These are phyloP conservation scores for Dryoscopus gambensis DNA, from an alignment of 2,113 vertebrate species.

Conservation along the genomic window DNA sequence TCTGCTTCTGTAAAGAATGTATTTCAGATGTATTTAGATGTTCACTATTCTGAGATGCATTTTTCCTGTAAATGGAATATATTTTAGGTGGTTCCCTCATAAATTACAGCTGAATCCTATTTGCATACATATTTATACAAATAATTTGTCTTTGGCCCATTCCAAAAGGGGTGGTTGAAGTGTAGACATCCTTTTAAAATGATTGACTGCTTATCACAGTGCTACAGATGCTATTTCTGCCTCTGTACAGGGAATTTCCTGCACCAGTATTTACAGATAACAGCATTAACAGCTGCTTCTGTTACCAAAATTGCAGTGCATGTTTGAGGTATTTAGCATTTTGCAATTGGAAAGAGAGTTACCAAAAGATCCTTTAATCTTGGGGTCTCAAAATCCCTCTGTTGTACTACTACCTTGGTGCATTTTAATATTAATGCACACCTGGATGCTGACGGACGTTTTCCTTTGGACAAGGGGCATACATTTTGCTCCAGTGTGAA, in stretches of 20 bases:
- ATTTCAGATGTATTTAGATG: background rate
- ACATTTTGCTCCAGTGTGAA: background rate
- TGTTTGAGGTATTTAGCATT: constrained; percentile 24
- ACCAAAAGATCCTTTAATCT: background rate
- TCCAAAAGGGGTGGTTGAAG: constrained; percentile 8
- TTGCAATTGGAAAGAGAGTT: constrained; percentile 1
- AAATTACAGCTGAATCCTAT: constrained; percentile 19
- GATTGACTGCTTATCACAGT: constrained; percentile 25
- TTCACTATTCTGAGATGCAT: background rate
- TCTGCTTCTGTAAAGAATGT: background rate
- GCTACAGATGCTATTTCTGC: constrained; percentile 52
- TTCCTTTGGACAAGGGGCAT: background rate
- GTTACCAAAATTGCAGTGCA: constrained; percentile 7
- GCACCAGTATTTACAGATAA: constrained; percentile 24
- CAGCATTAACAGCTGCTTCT: constrained; percentile 30
- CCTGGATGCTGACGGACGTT: background rate
- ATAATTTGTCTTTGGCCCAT: background rate
- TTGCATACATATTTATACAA: constrained; percentile 26
- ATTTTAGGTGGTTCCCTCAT: background rate
- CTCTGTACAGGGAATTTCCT: constrained; percentile 44
- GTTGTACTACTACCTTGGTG: background rate
- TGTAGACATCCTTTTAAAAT: constrained; percentile 23
- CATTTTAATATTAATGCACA: constrained; percentile 28
- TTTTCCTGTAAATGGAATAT: background rate
- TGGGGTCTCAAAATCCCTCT: background rate